phyloP scores from a whole-genome alignment of 2,888 invertebrate genomes.

The Philhelius pedissequus region DNA sequence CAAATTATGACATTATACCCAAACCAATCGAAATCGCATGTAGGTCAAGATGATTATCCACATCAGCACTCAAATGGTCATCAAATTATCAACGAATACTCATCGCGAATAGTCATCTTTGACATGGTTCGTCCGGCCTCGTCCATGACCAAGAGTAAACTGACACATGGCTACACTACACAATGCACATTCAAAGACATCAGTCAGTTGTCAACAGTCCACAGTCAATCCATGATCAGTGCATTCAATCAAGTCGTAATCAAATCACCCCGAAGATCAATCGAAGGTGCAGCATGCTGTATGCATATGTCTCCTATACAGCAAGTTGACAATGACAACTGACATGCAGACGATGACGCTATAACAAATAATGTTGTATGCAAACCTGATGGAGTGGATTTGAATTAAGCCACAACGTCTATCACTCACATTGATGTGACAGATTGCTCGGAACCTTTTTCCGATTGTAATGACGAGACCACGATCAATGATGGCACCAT shows the following conservation, averaged over 20 bases:
- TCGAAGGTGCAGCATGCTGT: conserved; percentile 54
- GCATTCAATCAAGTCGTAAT: conserved; percentile 65
- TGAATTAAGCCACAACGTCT: conserved; percentile 68
- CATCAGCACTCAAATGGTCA: conserved; percentile 41
- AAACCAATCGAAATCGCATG: conserved; percentile 13
- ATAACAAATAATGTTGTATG: conserved; percentile 70
- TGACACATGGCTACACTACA: conserved; percentile 58
- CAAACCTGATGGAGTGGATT: conserved; percentile 69
- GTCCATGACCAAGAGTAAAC: conserved; percentile 32
- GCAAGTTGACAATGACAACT: conserved; percentile 67
- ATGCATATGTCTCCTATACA: conserved; percentile 49
- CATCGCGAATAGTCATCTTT: conserved; percentile 45
- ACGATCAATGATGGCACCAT: background rate
- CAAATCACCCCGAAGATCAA: conserved; percentile 64
- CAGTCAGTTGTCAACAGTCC: conserved; percentile 66
- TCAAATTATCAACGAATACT: conserved; percentile 27
- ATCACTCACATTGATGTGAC: conserved; percentile 70
- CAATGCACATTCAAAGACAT: conserved; percentile 42
- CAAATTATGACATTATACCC: conserved; percentile 31
- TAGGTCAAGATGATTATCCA: conserved; percentile 24
- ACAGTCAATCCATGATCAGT: conserved; percentile 56
- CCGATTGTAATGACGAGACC: conserved; percentile 5
- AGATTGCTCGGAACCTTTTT: conserved; percentile 50
- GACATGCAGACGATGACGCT: conserved; percentile 68
- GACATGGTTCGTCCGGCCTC: conserved; percentile 40